A percentile compares a stretch with the other conserved stretches of the same genome.
Evolutionary conservation across 1,140 invertebrate species (phyloP).

Genomic region (Teleopsis dalmanni): DNA sequence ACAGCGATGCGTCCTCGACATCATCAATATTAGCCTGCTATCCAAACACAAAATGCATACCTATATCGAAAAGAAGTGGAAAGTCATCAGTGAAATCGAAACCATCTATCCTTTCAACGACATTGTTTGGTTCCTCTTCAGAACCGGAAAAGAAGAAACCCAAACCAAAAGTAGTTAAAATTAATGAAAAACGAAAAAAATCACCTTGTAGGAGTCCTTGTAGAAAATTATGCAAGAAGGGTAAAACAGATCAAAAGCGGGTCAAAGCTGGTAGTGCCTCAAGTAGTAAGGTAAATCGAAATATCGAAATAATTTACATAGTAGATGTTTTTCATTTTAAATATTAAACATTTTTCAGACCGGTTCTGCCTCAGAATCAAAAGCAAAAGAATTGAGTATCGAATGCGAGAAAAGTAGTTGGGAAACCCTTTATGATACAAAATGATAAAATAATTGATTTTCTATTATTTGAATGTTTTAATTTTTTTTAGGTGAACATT

Average conservation of each 20-base stretch:
- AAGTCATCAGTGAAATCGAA: slow-evolving; percentile 6
- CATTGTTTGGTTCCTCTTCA: slow-evolving; percentile 10
- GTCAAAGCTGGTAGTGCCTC: too few species aligned
- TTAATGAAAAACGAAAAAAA: slow-evolving; percentile 9
- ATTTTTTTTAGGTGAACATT: neutral
- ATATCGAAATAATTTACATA: too few species aligned
- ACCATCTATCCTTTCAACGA: slow-evolving; percentile 11
- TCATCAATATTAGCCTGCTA: slow-evolving; percentile 7
- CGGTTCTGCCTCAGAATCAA: too few species aligned
- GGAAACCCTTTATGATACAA: slow-evolving; percentile 5
- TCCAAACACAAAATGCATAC: slow-evolving; percentile 7
- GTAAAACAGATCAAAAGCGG: too few species aligned
- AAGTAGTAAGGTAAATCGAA: too few species aligned
- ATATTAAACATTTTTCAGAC: too few species aligned
- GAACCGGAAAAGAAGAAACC: slow-evolving; percentile 6
- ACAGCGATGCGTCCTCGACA: neutral
- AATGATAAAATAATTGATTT: slow-evolving; percentile 1
- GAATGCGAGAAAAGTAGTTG: too few species aligned
- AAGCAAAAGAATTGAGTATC: too few species aligned
- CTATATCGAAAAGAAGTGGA: neutral
- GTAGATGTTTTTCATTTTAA: too few species aligned
- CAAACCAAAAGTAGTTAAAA: slow-evolving; percentile 8
- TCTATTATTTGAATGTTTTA: neutral
- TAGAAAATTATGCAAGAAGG: too few species aligned
- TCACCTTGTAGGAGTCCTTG: neutral